Evolutionary conservation across 2,797 vertebrate species (phyloP).

Genomic region (Mormyrops boulengeri): DNA sequence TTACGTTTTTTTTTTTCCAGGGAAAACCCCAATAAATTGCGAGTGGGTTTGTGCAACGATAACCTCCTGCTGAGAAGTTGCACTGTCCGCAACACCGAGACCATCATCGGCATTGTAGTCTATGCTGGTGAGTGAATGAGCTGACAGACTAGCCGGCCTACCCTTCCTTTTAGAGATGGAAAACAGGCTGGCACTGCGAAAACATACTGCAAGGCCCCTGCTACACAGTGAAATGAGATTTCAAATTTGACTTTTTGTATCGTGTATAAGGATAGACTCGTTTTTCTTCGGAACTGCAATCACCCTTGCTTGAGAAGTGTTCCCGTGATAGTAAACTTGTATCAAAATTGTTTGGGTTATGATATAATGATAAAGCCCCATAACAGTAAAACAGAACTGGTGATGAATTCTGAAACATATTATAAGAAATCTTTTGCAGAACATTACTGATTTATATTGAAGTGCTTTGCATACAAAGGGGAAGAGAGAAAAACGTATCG

Average conservation of each 20-base stretch:
- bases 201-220: neutral
- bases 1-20: conserved; percentile 50
- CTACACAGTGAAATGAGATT: neutral
- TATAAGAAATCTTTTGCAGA: neutral
- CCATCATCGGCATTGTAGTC: conserved; percentile 84
- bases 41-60: conserved; percentile 76
- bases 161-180: neutral
- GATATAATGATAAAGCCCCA: neutral
- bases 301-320: neutral
- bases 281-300: neutral
- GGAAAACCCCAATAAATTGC: conserved; percentile 67
- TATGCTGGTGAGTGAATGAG: conserved; percentile 77
- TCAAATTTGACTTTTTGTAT: neutral
- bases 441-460: neutral
- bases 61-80: conserved; percentile 93
- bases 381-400: neutral
- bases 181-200: neutral
- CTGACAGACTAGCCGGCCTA: neutral
- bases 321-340: neutral
- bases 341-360: neutral
- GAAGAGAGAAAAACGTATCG: neutral
- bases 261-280: neutral
- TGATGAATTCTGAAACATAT: neutral
- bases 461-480: neutral
- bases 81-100: conserved; percentile 84